Evolutionary conservation across 2,888 invertebrate genomes (phyloP), one percentile per base, ranked within the genome.

Genomic region (Mesorhabditis belari): DNA sequence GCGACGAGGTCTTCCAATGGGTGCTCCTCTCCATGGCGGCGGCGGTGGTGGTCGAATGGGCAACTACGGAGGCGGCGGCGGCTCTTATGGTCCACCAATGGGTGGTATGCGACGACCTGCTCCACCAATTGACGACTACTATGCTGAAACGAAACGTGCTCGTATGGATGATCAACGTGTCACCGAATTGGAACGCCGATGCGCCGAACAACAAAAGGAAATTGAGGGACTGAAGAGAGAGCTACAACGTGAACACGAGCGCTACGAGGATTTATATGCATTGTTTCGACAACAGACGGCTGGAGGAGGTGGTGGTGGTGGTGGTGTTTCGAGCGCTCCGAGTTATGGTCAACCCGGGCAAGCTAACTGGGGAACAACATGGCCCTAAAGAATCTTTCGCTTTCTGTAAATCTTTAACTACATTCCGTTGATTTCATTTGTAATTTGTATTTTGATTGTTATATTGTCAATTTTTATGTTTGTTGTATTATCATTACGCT

Each of bases 251-350:
- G 76, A 77, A 58, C 70, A 68, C 55, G 71, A 75, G 54, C 70
- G 76, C 28, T 77, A 76, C 66, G 75, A 76, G 60, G 75, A 77
- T 50, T 63, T 77, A 23, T 74, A 73, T 57, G 73, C 74, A 5
- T 58, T 75, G 56, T 75, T 74, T 67, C 67, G 72, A 49, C 71
- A 9, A 35, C 2, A 35, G n/a, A 35, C n/a, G 44, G 12, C 44
- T 35, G 44, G 44, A 35, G 12, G 44, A 35, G 44, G 12, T 35
- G 44, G 12, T n/a, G 44, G 12, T n/a, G 44, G 44, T 17, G 12
- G 12, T 9, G 12, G 44, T 35, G 44, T 9, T 35, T 1, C 44
- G 44, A 35, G 44, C 12, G 44, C n/a, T 17, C 44, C 44, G 44
- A 9, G n/a, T n/a, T n/a, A n/a, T n/a, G n/a, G n/a, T n/a, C n/a